phyloP scores from a whole-genome alignment of 2,888 invertebrate species.

The Cryptosula pallasiana region DNA sequence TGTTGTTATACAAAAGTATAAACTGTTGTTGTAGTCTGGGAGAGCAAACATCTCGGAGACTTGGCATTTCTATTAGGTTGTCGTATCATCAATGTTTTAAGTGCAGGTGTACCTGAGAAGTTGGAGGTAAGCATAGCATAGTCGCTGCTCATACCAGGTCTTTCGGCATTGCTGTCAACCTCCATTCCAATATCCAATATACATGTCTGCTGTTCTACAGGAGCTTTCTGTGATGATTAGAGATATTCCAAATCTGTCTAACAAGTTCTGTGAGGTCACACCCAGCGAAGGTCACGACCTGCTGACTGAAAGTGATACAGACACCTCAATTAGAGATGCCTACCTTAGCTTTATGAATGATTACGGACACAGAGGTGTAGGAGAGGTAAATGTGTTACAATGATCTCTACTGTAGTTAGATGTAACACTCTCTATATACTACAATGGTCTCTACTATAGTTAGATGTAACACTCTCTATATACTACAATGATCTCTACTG shows the following conservation, averaged over 20 bases:
- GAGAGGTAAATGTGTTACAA: conserved; percentile 70
- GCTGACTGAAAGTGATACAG: neutral
- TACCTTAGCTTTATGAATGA: conserved; percentile 62
- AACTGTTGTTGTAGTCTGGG: conserved; percentile 60
- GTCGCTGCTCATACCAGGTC: too few relatives aligned
- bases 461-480: too few relatives aligned
- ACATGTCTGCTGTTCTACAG: neutral
- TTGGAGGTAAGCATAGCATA: conserved; percentile 52
- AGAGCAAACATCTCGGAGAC: conserved; percentile 65
- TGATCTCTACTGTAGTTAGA: too few relatives aligned
- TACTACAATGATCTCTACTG: too few relatives aligned
- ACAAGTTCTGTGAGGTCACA: neutral
- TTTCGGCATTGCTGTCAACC: too few relatives aligned
- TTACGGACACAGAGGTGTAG: conserved; percentile 66
- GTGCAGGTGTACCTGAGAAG: conserved; percentile 67
- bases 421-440: too few relatives aligned
- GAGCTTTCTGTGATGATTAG: neutral
- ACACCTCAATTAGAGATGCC: conserved; percentile 41
- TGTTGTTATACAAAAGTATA: too few relatives aligned
- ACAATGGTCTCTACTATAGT: too few relatives aligned
- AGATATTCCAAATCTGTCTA: neutral
- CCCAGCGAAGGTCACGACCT: neutral
- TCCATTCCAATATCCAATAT: too few relatives aligned
- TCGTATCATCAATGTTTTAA: conserved; percentile 60
- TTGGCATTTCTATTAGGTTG: conserved; percentile 66